phyloP scores from a whole-genome alignment of 2,888 invertebrate genomes.

The Nowickia ferox region DNA sequence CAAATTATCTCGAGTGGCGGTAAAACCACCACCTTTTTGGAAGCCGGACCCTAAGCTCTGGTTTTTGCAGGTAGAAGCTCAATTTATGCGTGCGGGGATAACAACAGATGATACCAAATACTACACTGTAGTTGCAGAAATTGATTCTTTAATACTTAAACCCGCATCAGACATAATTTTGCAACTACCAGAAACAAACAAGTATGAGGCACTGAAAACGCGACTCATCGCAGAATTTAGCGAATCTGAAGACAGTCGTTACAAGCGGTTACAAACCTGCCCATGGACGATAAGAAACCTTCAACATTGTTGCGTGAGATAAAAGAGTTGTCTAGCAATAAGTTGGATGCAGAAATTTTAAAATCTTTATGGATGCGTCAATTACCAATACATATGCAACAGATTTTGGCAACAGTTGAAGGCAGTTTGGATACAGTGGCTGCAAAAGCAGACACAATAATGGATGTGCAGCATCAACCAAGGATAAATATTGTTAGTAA shows the following conservation, averaged over 20 bases:
- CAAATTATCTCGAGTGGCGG: not conserved
- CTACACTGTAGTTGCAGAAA: slow-evolving; percentile 8
- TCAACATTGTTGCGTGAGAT: slow-evolving; percentile 25
- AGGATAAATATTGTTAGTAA: no score
- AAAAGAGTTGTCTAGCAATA: not conserved
- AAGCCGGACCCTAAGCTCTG: not conserved
- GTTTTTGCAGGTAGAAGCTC: slow-evolving; percentile 12
- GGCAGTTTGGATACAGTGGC: no score
- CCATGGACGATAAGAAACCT: slow-evolving; percentile 19
- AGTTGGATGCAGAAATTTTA: not conserved
- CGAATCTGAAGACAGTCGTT: slow-evolving; percentile 9
- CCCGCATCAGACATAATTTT: slow-evolving; percentile 12
- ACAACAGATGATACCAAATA: slow-evolving; percentile 10
- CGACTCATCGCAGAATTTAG: slow-evolving; percentile 18
- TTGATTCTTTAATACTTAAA: slow-evolving; percentile 19
- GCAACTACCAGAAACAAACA: not conserved
- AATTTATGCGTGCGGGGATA: slow-evolving; percentile 14
- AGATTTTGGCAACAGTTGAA: no score
- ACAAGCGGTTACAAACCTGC: not conserved
- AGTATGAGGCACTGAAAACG: slow-evolving; percentile 9
- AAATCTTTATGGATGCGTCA: slow-evolving; percentile 20
- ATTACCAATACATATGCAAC: no score
- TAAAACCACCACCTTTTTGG: slow-evolving; percentile 7
- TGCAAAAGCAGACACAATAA: no score
- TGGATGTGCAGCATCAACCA: no score